These are phyloP conservation scores for Bovichtus diacanthus DNA, from an alignment of 2,797 vertebrate species.

Conservation along the genomic window DNA sequence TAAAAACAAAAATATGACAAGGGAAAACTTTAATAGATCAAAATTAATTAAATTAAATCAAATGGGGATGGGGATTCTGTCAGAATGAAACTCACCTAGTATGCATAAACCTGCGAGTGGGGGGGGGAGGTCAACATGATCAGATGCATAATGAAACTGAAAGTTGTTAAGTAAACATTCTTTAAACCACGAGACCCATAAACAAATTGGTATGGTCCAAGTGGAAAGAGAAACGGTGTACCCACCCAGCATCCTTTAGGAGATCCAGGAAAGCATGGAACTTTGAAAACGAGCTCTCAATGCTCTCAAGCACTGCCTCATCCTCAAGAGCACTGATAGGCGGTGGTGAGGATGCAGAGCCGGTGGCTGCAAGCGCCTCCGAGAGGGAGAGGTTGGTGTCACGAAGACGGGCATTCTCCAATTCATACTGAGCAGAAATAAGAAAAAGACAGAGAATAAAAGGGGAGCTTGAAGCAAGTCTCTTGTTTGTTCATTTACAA, in stretches of 20 bases:
- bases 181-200: background rate
- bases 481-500: background rate
- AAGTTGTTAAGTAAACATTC: background rate
- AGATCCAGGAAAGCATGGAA: constrained; percentile 98
- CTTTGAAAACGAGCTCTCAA: constrained; percentile 94
- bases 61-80: background rate
- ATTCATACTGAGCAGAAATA: constrained; percentile 84
- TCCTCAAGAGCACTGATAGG: constrained; percentile 89
- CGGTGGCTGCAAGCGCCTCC: constrained; percentile 84
- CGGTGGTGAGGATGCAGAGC: constrained; percentile 61
- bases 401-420: constrained; percentile 90
- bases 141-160: constrained; percentile 27
- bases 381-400: constrained; percentile 89
- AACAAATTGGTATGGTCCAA: background rate
- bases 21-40: background rate
- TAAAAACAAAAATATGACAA: background rate
- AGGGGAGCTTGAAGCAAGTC: background rate
- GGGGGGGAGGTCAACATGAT: background rate
- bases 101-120: no score
- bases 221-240: background rate
- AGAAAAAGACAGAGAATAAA: background rate
- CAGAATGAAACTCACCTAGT: background rate
- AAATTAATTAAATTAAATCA: background rate
- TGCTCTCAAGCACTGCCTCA: constrained; percentile 92
- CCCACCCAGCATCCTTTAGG: constrained; percentile 95